Percentiles rank a stretch among this genome's conserved stretches.
phyloP scores from a whole-genome alignment of 2,797 vertebrate genomes.

The Helostoma temminkii region DNA sequence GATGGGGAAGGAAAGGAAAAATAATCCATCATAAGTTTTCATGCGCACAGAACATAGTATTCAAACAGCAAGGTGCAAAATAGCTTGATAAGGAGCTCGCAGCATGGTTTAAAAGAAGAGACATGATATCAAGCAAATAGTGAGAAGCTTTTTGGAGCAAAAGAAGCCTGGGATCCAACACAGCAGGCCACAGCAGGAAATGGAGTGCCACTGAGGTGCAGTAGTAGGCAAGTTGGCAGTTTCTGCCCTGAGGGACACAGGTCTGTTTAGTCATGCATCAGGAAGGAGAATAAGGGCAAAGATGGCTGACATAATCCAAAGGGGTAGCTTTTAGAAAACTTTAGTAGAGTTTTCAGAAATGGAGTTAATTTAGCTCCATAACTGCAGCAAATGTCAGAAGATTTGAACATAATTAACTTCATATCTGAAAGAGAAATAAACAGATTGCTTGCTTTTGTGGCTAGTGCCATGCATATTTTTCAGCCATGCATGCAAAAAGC shows the following conservation, averaged over 20 bases:
- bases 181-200: constrained; percentile 38
- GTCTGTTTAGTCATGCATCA: constrained; percentile 56
- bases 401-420: constrained; percentile 1
- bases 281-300: constrained; percentile 24
- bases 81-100: constrained; percentile 39
- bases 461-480: constrained; percentile 52
- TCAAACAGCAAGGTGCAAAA: constrained; percentile 61
- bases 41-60: constrained; percentile 64
- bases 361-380: constrained; percentile 14
- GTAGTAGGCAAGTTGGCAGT: constrained; percentile 44
- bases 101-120: constrained; percentile 32
- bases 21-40: constrained; percentile 67
- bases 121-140: constrained; percentile 35
- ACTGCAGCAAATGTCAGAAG: neutral
- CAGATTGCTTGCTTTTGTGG: constrained; percentile 7
- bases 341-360: constrained; percentile 34
- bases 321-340: constrained; percentile 19
- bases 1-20: constrained; percentile 68
- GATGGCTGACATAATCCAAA: constrained; percentile 23
- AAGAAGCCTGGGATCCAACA: constrained; percentile 47
- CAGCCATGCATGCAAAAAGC: constrained; percentile 59
- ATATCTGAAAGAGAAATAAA: constrained; percentile 24
- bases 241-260: constrained; percentile 58
- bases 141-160: constrained; percentile 34
- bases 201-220: constrained; percentile 26